phyloP scores from a whole-genome alignment of 2,113 vertebrate genomes.

The Phrynosoma platyrhinos region DNA sequence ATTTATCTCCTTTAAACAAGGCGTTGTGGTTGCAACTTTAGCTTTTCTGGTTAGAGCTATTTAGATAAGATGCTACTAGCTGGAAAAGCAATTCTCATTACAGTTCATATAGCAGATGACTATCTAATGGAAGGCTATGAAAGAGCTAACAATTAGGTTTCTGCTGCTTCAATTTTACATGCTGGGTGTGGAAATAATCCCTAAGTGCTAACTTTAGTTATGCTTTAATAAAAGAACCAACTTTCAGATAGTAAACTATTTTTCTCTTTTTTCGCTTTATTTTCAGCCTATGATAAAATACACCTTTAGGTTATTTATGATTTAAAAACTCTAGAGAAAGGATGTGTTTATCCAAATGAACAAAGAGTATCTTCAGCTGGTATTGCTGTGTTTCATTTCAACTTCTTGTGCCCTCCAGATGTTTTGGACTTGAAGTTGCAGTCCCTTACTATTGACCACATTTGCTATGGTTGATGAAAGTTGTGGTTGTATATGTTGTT shows the following conservation, averaged over 20 bases:
- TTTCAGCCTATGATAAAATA: background rate
- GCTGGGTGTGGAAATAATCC: slow-evolving; percentile 46
- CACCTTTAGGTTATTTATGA: background rate
- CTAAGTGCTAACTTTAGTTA: slow-evolving; percentile 39
- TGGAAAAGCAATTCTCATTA: slow-evolving; percentile 54
- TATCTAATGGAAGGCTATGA: slow-evolving; percentile 42
- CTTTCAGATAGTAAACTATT: slow-evolving; percentile 20
- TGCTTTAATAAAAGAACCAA: slow-evolving; percentile 34
- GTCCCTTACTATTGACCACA: background rate
- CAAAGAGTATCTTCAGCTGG: background rate
- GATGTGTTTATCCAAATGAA: background rate
- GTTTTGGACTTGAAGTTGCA: background rate
- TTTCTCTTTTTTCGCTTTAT: background rate
- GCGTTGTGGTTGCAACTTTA: slow-evolving; percentile 3
- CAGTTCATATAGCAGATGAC: slow-evolving; percentile 46
- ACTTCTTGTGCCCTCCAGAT: background rate
- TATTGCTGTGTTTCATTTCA: background rate
- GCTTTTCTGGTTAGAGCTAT: slow-evolving; percentile 40
- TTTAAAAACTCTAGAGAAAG: background rate
- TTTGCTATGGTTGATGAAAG: background rate
- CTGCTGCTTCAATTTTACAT: slow-evolving; percentile 36
- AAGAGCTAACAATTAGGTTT: slow-evolving; percentile 49
- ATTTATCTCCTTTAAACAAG: slow-evolving; percentile 36
- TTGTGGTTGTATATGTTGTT: background rate
- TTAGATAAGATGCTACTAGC: slow-evolving; percentile 37